A percentile compares a stretch with the other conserved stretches of the same genome.
Evolutionary conservation across 2,113 vertebrate species (phyloP).

Genomic region (Hyperopisus bebe): DNA sequence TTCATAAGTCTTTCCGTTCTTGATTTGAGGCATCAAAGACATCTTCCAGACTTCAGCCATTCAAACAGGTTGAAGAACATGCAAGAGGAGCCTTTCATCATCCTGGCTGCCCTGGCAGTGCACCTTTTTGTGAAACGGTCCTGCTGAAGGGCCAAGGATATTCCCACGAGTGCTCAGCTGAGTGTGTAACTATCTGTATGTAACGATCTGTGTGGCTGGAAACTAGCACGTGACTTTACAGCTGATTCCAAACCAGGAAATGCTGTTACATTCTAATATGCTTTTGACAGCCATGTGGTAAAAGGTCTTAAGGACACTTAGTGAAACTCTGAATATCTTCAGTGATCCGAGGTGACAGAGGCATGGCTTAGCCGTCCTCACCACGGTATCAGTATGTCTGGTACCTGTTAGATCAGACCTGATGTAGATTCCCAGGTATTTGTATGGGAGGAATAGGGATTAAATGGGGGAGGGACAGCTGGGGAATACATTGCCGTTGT

Average conservation of each 20-base stretch:
- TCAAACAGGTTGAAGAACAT: too few species aligned
- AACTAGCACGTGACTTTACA: too few species aligned
- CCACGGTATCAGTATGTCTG: not conserved
- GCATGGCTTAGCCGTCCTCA: not conserved
- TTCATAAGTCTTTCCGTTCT: not conserved
- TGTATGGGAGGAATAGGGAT: not conserved
- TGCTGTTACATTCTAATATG: not conserved
- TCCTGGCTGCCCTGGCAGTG: not conserved
- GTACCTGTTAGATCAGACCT: not conserved
- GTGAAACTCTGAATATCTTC: not conserved
- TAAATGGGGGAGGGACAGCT: not conserved
- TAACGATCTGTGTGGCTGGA: too few species aligned
- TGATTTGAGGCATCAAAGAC: not conserved
- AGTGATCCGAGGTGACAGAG: not conserved
- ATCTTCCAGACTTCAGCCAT: not conserved
- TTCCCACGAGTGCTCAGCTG: not conserved
- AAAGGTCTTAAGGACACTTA: not conserved
- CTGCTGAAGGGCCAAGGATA: not conserved
- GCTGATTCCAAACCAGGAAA: not conserved
- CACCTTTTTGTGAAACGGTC: not conserved
- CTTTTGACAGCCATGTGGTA: not conserved
- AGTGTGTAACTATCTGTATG: not conserved
- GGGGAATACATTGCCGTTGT: not conserved
- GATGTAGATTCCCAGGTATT: not conserved
- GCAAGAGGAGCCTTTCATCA: not conserved